Evolutionary conservation across 2,113 vertebrate genomes (phyloP).

Genomic region (Aleadryas rufinucha): DNA sequence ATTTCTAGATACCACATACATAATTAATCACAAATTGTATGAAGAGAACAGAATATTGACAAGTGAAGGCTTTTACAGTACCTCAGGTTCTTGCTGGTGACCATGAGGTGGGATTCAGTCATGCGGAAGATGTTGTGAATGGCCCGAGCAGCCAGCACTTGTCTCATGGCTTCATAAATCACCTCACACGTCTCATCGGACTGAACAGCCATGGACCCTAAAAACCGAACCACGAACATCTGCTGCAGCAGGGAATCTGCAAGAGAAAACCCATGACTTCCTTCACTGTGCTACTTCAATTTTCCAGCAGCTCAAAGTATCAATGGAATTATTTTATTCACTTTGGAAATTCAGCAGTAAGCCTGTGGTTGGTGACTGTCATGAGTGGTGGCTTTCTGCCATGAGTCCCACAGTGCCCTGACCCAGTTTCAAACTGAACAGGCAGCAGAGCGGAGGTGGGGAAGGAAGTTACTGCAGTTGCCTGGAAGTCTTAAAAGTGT

Average conservation of each 20-base stretch:
- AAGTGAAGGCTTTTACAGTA: slow-evolving; percentile 6
- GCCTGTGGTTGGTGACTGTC: background rate
- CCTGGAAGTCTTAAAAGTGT: background rate
- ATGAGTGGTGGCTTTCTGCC: background rate
- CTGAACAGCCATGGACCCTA: slow-evolving; percentile 93
- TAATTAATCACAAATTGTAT: background rate
- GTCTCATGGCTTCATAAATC: slow-evolving; percentile 97
- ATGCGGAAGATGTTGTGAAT: slow-evolving; percentile 98
- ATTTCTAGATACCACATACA: background rate
- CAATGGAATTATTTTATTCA: background rate
- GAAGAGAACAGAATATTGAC: background rate
- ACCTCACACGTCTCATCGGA: slow-evolving; percentile 83
- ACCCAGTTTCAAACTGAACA: background rate
- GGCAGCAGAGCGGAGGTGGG: background rate
- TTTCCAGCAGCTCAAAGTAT: background rate
- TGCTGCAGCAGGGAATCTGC: slow-evolving; percentile 93
- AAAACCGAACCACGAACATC: slow-evolving; percentile 91
- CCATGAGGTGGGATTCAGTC: slow-evolving; percentile 92
- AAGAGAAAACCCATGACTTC: background rate
- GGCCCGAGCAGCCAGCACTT: slow-evolving; percentile 93
- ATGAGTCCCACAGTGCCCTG: background rate
- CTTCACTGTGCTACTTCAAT: background rate
- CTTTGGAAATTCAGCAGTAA: background rate
- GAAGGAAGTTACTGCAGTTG: background rate
- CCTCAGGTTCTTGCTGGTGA: slow-evolving; percentile 89